A percentile compares a stretch with the other conserved stretches of the same genome.
Conservation (phyloP, 2,797 vertebrate species). For the Danio jaintianensis region DNA sequence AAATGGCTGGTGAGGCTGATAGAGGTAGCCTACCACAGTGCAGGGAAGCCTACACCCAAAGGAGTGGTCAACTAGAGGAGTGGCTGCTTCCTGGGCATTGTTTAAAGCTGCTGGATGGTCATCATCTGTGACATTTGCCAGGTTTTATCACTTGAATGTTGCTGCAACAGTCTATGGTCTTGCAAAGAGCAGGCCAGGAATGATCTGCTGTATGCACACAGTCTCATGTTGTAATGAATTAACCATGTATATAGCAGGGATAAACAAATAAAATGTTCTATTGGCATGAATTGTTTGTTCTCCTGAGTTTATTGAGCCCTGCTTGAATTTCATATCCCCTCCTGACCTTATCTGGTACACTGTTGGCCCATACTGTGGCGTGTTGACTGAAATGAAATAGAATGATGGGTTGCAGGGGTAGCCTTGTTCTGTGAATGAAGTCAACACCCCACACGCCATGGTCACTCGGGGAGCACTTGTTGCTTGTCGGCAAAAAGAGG, state of each 20-base stretch:
- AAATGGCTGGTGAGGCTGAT: neutral
- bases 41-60: neutral
- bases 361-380: neutral
- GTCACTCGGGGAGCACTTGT: neutral
- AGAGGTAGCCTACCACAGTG: neutral
- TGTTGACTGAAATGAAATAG: constrained; percentile 7
- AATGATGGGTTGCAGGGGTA: neutral
- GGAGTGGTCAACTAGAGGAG: neutral
- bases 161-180: neutral
- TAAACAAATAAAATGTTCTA: neutral
- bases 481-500: too few species aligned
- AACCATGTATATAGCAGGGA: neutral
- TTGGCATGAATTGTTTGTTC: neutral
- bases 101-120: neutral
- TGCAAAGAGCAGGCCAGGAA: neutral
- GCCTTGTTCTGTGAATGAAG: constrained; percentile 14
- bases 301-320: neutral
- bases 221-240: neutral
- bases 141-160: neutral
- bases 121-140: too few species aligned
- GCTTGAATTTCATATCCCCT: neutral
- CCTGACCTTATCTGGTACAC: constrained; percentile 13
- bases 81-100: neutral
- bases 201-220: neutral
- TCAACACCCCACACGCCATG: neutral